phyloP scores from a whole-genome alignment of 2,888 invertebrate genomes.

The Rhopalosiphum nymphaeae region DNA sequence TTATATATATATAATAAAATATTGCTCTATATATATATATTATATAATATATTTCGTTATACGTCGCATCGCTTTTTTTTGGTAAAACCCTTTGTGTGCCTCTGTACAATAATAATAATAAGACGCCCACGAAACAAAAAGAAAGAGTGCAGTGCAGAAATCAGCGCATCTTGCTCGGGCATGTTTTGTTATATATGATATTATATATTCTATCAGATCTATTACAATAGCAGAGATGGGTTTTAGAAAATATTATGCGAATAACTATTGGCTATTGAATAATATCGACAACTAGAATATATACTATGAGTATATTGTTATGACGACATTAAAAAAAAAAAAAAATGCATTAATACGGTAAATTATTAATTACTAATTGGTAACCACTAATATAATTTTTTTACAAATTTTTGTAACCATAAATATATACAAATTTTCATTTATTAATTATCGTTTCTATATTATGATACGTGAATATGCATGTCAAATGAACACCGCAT shows the following conservation, averaged over 20 bases:
- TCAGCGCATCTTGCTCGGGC: neutral
- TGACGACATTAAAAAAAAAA: neutral
- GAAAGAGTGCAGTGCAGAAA: neutral
- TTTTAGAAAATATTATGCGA: neutral
- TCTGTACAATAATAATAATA: neutral
- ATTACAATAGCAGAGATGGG: neutral
- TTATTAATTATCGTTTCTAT: neutral
- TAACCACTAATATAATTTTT: too few species aligned
- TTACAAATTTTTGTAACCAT: too few species aligned
- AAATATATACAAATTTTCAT: neutral
- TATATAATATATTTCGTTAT: conserved; percentile 6
- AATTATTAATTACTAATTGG: neutral
- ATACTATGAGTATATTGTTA: neutral
- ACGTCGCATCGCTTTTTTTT: neutral
- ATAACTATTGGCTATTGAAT: neutral
- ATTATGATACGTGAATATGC: neutral
- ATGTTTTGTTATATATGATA: neutral
- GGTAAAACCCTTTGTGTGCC: neutral
- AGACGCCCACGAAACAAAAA: neutral
- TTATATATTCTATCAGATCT: neutral
- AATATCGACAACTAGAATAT: neutral
- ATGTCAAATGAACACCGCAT: neutral
- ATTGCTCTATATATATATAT: neutral
- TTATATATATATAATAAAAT: neutral
- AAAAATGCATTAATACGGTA: neutral